phyloP scores from a whole-genome alignment of 2,797 vertebrate genomes.

The Esox masquinongy region DNA sequence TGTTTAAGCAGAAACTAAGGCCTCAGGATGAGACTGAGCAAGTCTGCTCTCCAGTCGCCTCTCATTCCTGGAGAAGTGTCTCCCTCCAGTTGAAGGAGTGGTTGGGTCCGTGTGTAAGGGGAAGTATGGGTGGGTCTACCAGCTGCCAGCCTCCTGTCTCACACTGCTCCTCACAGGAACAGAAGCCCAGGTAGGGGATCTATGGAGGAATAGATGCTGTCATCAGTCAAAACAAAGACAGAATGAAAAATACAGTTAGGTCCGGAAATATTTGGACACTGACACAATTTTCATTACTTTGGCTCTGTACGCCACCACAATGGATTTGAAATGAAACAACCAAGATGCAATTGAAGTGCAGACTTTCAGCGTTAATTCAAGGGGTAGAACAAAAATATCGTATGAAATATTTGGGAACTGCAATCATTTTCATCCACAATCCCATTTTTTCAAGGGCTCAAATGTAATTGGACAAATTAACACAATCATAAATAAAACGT shows the following conservation, averaged over 20 bases:
- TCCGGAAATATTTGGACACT: too few species aligned
- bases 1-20: background rate
- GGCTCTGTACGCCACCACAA: too few species aligned
- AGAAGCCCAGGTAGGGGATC: constrained; percentile 96
- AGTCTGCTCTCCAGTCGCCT: background rate
- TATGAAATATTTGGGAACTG: too few species aligned
- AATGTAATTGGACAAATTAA: too few species aligned
- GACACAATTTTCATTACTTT: too few species aligned
- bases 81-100: constrained; percentile 97
- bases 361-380: too few species aligned
- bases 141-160: constrained; percentile 92
- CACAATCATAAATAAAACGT: too few species aligned
- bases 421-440: too few species aligned
- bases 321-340: too few species aligned
- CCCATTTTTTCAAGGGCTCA: too few species aligned
- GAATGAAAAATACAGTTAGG: background rate
- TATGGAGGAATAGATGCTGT: constrained; percentile 43
- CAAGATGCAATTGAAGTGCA: too few species aligned
- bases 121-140: constrained; percentile 93
- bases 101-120: constrained; percentile 94
- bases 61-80: constrained; percentile 86
- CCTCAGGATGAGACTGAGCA: background rate
- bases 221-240: background rate
- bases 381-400: too few species aligned
- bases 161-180: constrained; percentile 89